phyloP scores from a whole-genome alignment of 2,888 invertebrate genomes.

The Lasioglossum malachurum region DNA sequence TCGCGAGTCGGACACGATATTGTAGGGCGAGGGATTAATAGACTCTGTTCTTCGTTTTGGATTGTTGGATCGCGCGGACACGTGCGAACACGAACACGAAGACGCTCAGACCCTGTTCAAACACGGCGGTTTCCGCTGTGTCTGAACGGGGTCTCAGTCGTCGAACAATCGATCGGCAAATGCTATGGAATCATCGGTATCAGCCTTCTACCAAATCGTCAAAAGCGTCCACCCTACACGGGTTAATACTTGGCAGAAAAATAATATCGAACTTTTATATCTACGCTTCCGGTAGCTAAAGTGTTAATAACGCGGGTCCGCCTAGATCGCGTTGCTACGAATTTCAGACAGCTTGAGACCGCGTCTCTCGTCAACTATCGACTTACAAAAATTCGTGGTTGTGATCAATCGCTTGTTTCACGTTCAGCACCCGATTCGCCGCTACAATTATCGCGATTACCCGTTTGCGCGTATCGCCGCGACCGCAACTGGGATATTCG shows the following conservation, averaged over 20 bases:
- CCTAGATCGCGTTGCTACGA: background rate
- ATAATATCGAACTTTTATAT: background rate
- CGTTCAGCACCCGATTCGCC: slow-evolving; percentile 24
- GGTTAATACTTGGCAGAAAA: background rate
- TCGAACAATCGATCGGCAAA: background rate
- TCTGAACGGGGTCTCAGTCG: background rate
- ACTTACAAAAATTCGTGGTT: background rate
- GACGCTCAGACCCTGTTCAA: too few species aligned
- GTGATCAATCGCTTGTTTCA: background rate
- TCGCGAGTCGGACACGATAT: too few species aligned
- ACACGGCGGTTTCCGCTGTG: too few species aligned
- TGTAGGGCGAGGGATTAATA: too few species aligned
- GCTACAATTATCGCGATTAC: slow-evolving; percentile 11
- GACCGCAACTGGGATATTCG: slow-evolving; percentile 29
- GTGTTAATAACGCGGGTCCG: background rate
- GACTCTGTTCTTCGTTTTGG: too few species aligned
- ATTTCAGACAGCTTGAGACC: background rate
- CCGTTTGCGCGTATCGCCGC: slow-evolving; percentile 21
- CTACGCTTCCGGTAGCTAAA: background rate
- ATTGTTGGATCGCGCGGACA: too few species aligned
- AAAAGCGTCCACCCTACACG: background rate
- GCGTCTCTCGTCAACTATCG: background rate
- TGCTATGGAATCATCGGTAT: background rate
- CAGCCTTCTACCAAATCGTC: background rate
- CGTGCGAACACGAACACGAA: too few species aligned